Evolutionary conservation across 2,797 vertebrate species (phyloP), one percentile per base, ranked within the genome.

Genomic region (Anisognathus igniventris): DNA sequence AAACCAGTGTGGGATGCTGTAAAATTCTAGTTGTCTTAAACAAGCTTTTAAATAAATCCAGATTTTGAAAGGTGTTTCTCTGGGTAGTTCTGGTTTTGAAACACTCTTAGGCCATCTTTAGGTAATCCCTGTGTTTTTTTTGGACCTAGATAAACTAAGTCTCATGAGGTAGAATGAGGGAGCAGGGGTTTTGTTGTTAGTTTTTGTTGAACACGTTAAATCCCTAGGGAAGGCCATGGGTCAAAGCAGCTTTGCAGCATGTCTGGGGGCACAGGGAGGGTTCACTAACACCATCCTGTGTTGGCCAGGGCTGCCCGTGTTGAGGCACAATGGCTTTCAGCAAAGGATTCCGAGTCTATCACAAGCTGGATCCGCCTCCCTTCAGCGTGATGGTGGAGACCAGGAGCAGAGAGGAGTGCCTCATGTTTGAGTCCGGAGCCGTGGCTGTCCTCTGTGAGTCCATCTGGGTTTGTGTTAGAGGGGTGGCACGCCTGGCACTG

Each of bases 341-440:
- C 97, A 99, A 99, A 98, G 99, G 99, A 96, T 99, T 98, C 96
- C 98, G 99, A 47, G 98, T 99, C 97, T 99, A 98, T 97, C 99
- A 99, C 98, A 99, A 99, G 97, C 96, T 99, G 98, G 99, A 99
- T 91, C 99, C 99, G 1, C 98, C 98, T 35, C 99, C 99, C 50
- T 99, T 99, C 98, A 99, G 99, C 76, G 98, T 99, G 91, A 98
- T 99, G 20, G 99, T 99, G 96, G 99, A 99, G 97, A 98, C 98
- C 9, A 98, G 99, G 95, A 98, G 98, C 96, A 98, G 98, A 92
- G 99, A 99, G 56, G 99, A 99, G 97, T 99, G 99, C 93, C 98
- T 99, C 88, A 98, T 99, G 98, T 99, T 99, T 88, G 99, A 99
- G 94, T 99, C 99, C 0, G 99, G 98, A 87, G 99, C 99, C n/a